A percentile compares a stretch with the other conserved stretches of the same genome.
Evolutionary conservation across 2,888 invertebrate species (phyloP).

Genomic region (Pseudolycoriella hygida): DNA sequence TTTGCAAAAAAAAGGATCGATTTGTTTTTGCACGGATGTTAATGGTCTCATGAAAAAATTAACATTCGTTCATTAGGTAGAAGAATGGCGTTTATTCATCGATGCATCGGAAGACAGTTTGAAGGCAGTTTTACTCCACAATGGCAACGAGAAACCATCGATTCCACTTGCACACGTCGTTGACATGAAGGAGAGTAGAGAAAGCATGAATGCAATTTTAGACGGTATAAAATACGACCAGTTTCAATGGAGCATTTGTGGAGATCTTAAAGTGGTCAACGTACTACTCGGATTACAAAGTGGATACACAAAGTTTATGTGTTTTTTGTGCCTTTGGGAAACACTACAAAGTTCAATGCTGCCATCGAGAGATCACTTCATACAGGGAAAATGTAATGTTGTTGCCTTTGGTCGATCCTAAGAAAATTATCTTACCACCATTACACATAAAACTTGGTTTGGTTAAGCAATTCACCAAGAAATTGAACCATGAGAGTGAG

Average conservation of each 20-base stretch:
- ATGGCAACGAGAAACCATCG: slow-evolving; percentile 9
- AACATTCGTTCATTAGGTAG: background rate
- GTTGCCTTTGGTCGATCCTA: slow-evolving; percentile 7
- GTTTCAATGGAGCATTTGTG: slow-evolving; percentile 13
- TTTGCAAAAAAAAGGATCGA: background rate
- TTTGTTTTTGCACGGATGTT: background rate
- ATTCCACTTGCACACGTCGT: slow-evolving; percentile 13
- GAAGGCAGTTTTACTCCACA: slow-evolving; percentile 15
- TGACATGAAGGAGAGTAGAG: slow-evolving; percentile 11
- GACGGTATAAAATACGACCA: slow-evolving; percentile 12
- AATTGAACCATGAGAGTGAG: background rate
- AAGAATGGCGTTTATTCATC: slow-evolving; percentile 15
- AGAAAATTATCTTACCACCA: slow-evolving; percentile 8
- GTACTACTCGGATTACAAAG: slow-evolving; percentile 11
- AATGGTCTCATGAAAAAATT: background rate
- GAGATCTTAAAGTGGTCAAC: slow-evolving; percentile 11
- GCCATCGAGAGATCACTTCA: slow-evolving; percentile 6
- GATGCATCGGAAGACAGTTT: slow-evolving; percentile 14
- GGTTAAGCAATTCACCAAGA: background rate
- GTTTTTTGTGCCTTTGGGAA: slow-evolving; percentile 11
- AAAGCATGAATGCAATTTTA: slow-evolving; percentile 13
- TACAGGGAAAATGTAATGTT: slow-evolving; percentile 8
- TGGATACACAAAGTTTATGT: slow-evolving; percentile 10
- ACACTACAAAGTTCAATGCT: slow-evolving; percentile 10
- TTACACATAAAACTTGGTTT: slow-evolving; percentile 2